phyloP scores from a whole-genome alignment of 2,888 invertebrate genomes.

The Diadegma fenestrale region DNA sequence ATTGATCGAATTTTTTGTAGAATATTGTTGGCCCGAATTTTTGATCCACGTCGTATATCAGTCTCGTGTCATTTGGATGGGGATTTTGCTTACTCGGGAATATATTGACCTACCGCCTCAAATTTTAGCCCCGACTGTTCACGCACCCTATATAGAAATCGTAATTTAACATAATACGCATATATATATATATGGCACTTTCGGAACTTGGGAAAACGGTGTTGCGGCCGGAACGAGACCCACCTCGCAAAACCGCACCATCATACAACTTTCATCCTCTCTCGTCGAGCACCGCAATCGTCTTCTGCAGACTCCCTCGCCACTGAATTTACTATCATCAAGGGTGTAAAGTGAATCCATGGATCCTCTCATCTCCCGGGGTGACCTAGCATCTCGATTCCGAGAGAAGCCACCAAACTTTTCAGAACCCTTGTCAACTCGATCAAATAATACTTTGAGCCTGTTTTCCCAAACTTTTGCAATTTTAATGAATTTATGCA shows the following conservation, averaged over 20 bases:
- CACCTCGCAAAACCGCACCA: conserved; percentile 45
- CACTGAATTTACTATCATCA: conserved; percentile 3
- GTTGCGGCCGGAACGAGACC: conserved; percentile 60
- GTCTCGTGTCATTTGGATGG: background rate
- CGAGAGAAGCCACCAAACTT: conserved; percentile 31
- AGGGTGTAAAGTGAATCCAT: background rate
- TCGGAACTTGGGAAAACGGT: conserved; percentile 15
- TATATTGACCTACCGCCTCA: background rate
- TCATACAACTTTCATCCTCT: conserved; percentile 47
- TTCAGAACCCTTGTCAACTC: conserved; percentile 20
- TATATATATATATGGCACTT: conserved; percentile 1
- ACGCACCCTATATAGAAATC: background rate
- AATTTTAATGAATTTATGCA: background rate
- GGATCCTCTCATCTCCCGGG: conserved; percentile 13
- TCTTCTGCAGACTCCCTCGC: conserved; percentile 14
- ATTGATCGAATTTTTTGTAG: background rate
- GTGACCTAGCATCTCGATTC: conserved; percentile 14
- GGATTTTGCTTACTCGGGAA: background rate
- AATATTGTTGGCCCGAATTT: background rate
- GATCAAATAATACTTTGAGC: conserved; percentile 19
- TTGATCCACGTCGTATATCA: background rate
- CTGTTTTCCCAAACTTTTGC: background rate
- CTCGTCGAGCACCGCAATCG: conserved; percentile 32
- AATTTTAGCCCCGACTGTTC: background rate
- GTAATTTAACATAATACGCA: background rate